Percentiles rank a stretch among this genome's conserved stretches.
Conservation (phyloP, 2,888 invertebrate species). For the Lasiommata megera region DNA sequence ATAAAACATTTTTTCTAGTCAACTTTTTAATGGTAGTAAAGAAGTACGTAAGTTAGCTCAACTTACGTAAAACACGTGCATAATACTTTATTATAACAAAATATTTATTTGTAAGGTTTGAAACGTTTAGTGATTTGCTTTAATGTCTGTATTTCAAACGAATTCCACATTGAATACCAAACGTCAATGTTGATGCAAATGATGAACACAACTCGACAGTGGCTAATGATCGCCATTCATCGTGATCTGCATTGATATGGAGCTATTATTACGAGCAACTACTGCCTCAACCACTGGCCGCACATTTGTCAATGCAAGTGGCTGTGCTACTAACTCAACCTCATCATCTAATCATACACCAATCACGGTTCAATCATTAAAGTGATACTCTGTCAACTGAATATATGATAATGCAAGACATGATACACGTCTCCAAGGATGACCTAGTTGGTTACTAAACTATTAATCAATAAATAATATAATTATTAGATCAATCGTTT, state of each 20-base stretch:
- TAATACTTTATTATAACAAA: no score
- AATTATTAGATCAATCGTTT: no score
- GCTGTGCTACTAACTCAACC: conserved; percentile 40
- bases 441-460: no score
- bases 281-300: conserved; percentile 43
- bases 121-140: background rate
- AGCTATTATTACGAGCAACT: conserved; percentile 43
- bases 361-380: conserved; percentile 9
- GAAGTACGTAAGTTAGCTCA: background rate
- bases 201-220: conserved; percentile 51
- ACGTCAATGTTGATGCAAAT: conserved; percentile 45
- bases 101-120: background rate
- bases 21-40: no score
- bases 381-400: conserved; percentile 3
- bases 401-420: conserved; percentile 7
- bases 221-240: conserved; percentile 73
- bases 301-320: conserved; percentile 42
- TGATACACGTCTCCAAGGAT: background rate
- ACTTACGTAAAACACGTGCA: background rate
- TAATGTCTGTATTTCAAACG: conserved; percentile 15
- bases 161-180: conserved; percentile 24
- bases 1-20: no score
- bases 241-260: conserved; percentile 66
- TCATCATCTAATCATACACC: conserved; percentile 42
- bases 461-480: no score